Evolutionary conservation across 2,888 invertebrate genomes (phyloP).

Genomic region (Megastigmus dorsalis): DNA sequence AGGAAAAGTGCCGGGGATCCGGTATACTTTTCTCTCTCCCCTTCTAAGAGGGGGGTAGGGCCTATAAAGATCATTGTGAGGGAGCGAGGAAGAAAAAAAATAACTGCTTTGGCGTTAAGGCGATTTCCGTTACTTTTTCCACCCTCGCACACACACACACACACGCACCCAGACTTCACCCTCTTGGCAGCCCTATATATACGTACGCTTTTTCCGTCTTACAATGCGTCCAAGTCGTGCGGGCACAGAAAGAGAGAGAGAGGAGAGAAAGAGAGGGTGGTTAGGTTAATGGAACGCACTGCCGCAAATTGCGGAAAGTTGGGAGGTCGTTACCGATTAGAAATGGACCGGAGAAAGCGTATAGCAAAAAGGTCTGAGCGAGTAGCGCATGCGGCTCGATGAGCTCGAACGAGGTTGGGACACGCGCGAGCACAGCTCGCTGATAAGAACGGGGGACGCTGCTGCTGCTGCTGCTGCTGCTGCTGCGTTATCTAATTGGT

Average conservation of each 20-base stretch:
- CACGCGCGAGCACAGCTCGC: no score
- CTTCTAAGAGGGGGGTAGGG: no score
- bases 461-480: no score
- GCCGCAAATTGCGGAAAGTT: constrained; percentile 62
- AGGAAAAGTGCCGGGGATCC: constrained; percentile 27
- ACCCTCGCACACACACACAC: no score
- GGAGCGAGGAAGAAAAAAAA: constrained; percentile 35
- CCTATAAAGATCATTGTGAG: constrained; percentile 22
- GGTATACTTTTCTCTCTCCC: constrained; percentile 25
- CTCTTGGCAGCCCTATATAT: neutral
- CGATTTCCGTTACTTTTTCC: constrained; percentile 26
- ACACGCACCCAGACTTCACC: no score
- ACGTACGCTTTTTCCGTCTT: neutral
- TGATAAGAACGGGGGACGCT: no score
- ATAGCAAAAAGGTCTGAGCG: no score
- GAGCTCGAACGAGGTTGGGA: no score
- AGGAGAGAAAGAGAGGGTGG: constrained; percentile 32
- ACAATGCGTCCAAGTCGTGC: no score
- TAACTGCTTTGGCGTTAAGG: constrained; percentile 34
- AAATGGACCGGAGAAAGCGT: no score
- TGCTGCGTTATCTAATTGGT: no score
- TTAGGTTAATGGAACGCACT: constrained; percentile 65
- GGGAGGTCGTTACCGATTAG: constrained; percentile 64
- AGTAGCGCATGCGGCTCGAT: no score
- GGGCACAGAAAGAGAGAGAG: neutral